Conservation (phyloP, 2,888 invertebrate species). For the Cosmopolites sordidus region DNA sequence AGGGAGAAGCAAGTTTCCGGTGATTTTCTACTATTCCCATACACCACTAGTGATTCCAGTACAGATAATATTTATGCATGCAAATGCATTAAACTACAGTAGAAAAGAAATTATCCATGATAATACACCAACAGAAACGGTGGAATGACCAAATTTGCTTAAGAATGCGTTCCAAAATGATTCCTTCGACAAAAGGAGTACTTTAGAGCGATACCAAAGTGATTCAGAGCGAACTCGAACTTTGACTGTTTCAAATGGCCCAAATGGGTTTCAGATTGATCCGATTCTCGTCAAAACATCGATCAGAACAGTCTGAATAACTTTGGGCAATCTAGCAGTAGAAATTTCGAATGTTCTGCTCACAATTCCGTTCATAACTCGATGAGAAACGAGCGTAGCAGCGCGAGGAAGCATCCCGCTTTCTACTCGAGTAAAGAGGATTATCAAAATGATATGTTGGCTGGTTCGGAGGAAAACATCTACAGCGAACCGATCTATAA, state of each 20-base stretch:
- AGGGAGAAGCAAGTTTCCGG: slow-evolving; percentile 70
- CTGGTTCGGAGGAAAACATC: slow-evolving; percentile 51
- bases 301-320: slow-evolving; percentile 40
- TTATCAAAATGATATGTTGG: slow-evolving; percentile 39
- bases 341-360: slow-evolving; percentile 39
- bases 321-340: slow-evolving; percentile 40
- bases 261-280: slow-evolving; percentile 55
- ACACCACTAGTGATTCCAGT: slow-evolving; percentile 78
- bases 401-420: slow-evolving; percentile 42
- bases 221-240: slow-evolving; percentile 53
- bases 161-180: slow-evolving; percentile 58
- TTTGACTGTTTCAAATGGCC: slow-evolving; percentile 55
- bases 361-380: slow-evolving; percentile 39
- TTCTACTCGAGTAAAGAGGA: slow-evolving; percentile 44
- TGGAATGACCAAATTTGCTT: slow-evolving; percentile 54
- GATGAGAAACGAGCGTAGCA: slow-evolving; percentile 36
- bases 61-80: slow-evolving; percentile 83
- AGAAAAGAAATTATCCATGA: slow-evolving; percentile 48
- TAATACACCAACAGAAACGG: slow-evolving; percentile 49
- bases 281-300: slow-evolving; percentile 55
- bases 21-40: slow-evolving; percentile 76
- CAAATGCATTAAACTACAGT: slow-evolving; percentile 80
- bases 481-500: slow-evolving; percentile 48
- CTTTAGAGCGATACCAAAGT: slow-evolving; percentile 59
- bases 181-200: slow-evolving; percentile 61